Evolutionary conservation across 2,797 vertebrate genomes (phyloP), one percentile per base, ranked within the genome.

Genomic region (Aphelocoma californica): DNA sequence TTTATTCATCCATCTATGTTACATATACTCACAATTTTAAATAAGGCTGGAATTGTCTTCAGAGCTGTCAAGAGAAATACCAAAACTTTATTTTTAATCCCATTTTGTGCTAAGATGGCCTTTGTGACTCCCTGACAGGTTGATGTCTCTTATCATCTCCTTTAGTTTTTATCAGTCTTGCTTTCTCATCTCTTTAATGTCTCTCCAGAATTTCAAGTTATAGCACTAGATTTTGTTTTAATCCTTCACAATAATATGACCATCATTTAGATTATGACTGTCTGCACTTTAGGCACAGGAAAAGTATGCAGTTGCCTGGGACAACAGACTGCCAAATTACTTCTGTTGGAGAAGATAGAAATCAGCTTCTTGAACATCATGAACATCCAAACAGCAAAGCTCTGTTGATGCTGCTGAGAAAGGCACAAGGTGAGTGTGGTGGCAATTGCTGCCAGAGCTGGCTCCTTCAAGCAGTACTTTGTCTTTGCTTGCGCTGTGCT

Each of bases 271-370:
- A 45, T 77, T 86, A 66, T 62, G 58, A 57, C 38, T 81, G 38
- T 32, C 77, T 88, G n/a, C 3, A 14, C 50, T 90, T 90, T 51
- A 93, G 60, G 57, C 53, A 78, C 29, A 80, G 36, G 44, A 53
- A 88, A 77, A 86, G 60, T 57, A 71, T 50, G 70, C 65, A 79
- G 61, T 88, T 92, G 73, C 75, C 48, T 72, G 53, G 75, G 84
- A 85, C 87, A 91, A 87, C 71, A 93, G 44, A 50, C 56, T 93
- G 65, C 61, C 90, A 75, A 78, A 84, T 91, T 81, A 75, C 77
- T 50, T 79, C 72, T 79, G 12, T 32, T 94, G 54, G 57, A 81
- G 42, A 90, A 69, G 88, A 86, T 6, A 86, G 47, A 56, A 88
- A 75, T 93, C 80, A 83, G 42, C 69, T 92, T 50, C 70, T 93